Evolutionary conservation across 2,113 vertebrate species (phyloP).

Genomic region (Carollia perspicillata): DNA sequence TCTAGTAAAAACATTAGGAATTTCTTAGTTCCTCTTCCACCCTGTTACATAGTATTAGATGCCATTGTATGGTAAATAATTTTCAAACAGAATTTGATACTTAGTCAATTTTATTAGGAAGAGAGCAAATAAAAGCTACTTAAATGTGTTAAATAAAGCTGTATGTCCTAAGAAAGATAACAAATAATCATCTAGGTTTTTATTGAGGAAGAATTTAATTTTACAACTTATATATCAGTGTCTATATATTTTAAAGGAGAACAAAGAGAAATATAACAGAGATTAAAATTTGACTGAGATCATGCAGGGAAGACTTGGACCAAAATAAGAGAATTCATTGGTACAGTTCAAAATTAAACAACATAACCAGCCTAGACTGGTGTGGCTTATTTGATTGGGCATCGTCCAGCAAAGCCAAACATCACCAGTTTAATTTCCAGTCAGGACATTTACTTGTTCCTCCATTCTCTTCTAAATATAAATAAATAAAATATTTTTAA

Average conservation of each 20-base stretch:
- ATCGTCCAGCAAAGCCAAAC: too few species aligned
- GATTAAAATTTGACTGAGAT: background rate
- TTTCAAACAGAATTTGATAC: constrained; percentile 31
- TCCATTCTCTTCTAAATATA: too few species aligned
- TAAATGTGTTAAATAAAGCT: constrained; percentile 32
- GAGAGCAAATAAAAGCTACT: background rate
- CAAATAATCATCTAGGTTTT: background rate
- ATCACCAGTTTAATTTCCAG: too few species aligned
- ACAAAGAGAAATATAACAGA: background rate
- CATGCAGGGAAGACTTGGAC: background rate
- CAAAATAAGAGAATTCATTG: background rate
- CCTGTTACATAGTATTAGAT: background rate
- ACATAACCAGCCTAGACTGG: too few species aligned
- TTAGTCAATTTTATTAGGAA: constrained; percentile 4
- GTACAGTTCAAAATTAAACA: background rate
- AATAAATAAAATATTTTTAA: too few species aligned
- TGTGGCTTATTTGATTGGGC: too few species aligned
- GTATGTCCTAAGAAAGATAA: background rate
- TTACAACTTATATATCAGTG: background rate
- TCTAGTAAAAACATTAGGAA: background rate
- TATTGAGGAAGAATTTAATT: background rate
- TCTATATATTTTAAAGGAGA: constrained; percentile 34
- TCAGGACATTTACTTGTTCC: too few species aligned
- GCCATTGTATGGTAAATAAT: background rate
- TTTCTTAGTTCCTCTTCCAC: background rate